Percentiles rank a stretch among this genome's conserved stretches.
Evolutionary conservation across 2,888 invertebrate species (phyloP).

Genomic region (Campoplex capitator): DNA sequence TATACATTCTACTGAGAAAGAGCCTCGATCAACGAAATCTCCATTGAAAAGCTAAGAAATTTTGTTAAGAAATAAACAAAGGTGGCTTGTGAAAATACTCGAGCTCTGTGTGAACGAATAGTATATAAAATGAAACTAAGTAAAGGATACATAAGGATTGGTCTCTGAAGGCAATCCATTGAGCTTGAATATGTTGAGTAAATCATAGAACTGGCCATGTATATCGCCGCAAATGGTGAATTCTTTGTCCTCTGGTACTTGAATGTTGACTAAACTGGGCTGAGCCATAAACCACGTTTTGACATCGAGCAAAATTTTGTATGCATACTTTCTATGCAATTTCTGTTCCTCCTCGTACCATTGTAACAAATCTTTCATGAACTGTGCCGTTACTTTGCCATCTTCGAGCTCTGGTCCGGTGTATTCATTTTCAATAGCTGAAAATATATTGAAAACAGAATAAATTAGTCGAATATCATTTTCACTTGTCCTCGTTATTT

Average conservation of each 20-base stretch:
- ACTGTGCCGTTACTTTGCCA: conserved; percentile 94
- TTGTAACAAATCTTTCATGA: conserved; percentile 95
- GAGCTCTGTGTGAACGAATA: neutral
- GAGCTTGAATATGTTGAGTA: conserved; percentile 98
- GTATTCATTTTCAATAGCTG: conserved; percentile 98
- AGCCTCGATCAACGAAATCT: conserved; percentile 99
- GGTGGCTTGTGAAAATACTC: neutral
- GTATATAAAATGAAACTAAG: neutral
- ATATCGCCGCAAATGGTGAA: conserved; percentile 99
- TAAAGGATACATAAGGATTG: conserved; percentile 94
- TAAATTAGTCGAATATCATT: neutral
- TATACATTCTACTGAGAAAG: conserved; percentile 99
- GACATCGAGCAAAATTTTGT: conserved; percentile 97
- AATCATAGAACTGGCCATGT: conserved; percentile 99
- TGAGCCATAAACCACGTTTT: conserved; percentile 93
- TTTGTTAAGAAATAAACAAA: conserved; percentile 23
- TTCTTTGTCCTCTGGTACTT: conserved; percentile 93
- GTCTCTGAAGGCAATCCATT: conserved; percentile 98
- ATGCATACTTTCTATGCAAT: conserved; percentile 98
- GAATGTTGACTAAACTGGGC: conserved; percentile 95
- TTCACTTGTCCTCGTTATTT: neutral
- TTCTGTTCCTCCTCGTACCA: conserved; percentile 96
- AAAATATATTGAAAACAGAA: conserved; percentile 73
- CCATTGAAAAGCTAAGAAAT: conserved; percentile 95
- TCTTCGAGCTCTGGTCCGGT: conserved; percentile 95